Evolutionary conservation across 2,888 invertebrate species (phyloP), one percentile per base, ranked within the genome.

Genomic region (Leptopterna dolabrata): DNA sequence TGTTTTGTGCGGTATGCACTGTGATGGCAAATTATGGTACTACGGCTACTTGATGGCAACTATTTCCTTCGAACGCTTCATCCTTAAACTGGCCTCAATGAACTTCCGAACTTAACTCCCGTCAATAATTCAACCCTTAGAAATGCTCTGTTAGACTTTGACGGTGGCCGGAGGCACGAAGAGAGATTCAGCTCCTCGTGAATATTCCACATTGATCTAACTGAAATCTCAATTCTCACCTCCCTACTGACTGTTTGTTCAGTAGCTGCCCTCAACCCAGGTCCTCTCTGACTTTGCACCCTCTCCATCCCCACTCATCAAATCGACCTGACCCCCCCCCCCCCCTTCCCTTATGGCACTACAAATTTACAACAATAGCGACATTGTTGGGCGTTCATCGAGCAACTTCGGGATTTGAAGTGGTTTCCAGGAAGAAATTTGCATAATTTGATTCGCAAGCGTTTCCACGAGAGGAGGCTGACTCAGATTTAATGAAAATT

Each of bases 151-250:
- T 36, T 36, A 36, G 36, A 36, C 4, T 36, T 36, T 36, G 36
- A 36, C 11, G 24, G 63, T 3, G 47, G 24, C 7, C 1, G 13
- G 24, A 0, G 24, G 78, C 24, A 45, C 16, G 4, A 24, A 24
- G 45, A 43, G 45, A 14, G 78, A 24, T 41, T 36, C 43, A 27
- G 63, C 24, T 24, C 24, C 43, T 83, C 83, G 70, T 83, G 83
- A 83, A 83, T 83, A 83, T 83, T 83, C 83, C 41, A 63, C 55
- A 43, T 83, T 83, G 83, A 41, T 83, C 83, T 83, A 83, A 83
- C 70, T 70, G 83, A 83, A 83, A 83, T 83, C 83, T 55, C 83
- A 63, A 83, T 83, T 41, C 83, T 13, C 83, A 70, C 83, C 45
- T 41, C 24, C 81, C 14, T 51, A 83, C 41, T 83, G 83, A 83